These are phyloP conservation scores for Desmodus rotundus DNA, from an alignment of 2,113 vertebrate species.

Conservation along the genomic window DNA sequence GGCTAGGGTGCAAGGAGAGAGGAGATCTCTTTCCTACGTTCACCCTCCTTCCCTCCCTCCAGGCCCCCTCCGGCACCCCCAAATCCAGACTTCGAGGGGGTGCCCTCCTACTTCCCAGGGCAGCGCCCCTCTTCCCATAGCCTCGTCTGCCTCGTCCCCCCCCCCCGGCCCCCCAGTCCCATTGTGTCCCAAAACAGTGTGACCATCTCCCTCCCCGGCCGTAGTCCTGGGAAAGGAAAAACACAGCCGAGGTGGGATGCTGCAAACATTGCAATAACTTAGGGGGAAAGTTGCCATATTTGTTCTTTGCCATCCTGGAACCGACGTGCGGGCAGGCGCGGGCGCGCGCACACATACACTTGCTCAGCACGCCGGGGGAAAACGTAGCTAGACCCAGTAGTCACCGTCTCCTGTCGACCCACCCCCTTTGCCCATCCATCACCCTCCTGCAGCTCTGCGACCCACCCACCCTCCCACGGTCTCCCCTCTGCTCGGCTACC, in stretches of 20 bases:
- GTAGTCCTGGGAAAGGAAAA: neutral
- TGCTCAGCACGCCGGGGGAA: neutral
- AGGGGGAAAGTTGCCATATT: conserved; percentile 38
- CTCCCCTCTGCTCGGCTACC: conserved; percentile 4
- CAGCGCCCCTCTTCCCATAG: neutral
- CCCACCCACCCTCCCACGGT: conserved; percentile 55
- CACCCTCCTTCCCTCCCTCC: neutral
- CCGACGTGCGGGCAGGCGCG: neutral
- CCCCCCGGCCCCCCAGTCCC: neutral
- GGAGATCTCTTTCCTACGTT: neutral
- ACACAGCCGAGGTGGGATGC: neutral
- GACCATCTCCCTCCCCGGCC: neutral
- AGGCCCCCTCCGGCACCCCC: neutral
- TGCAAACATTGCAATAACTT: conserved; percentile 51
- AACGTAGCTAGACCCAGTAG: neutral
- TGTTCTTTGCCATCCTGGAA: neutral
- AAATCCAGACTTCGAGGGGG: conserved; percentile 28
- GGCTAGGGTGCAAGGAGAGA: neutral
- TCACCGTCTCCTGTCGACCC: neutral
- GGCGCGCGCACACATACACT: neutral
- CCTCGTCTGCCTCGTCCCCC: neutral
- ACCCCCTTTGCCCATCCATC: conserved; percentile 56
- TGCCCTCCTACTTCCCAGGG: neutral
- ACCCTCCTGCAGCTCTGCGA: conserved; percentile 2
- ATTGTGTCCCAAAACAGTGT: neutral